Evolutionary conservation across 2,797 vertebrate species (phyloP).

Genomic region (Galago senegalensis): DNA sequence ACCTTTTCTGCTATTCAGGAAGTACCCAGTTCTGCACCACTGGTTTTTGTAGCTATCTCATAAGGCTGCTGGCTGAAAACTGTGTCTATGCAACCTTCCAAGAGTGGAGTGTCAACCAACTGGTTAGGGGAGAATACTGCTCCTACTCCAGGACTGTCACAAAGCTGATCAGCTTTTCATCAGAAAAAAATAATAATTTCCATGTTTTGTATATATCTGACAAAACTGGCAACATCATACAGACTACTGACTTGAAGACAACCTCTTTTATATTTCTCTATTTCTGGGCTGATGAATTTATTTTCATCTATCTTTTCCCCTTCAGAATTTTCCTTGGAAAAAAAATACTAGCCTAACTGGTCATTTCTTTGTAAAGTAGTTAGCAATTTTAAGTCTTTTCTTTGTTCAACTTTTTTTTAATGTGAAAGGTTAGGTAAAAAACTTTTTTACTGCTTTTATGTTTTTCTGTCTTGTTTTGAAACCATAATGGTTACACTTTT

Average conservation of each 20-base stretch:
- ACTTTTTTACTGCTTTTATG: slow-evolving; percentile 94
- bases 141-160: slow-evolving; percentile 93
- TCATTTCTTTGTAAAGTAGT: slow-evolving; percentile 95
- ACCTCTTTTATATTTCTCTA: slow-evolving; percentile 93
- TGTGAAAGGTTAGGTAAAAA: slow-evolving; percentile 94
- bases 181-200: slow-evolving; percentile 90
- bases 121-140: slow-evolving; percentile 93
- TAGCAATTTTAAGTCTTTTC: slow-evolving; percentile 95
- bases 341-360: slow-evolving; percentile 94
- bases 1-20: slow-evolving; percentile 99
- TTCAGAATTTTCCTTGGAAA: slow-evolving; percentile 91
- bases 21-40: slow-evolving; percentile 96
- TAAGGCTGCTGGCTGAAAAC: slow-evolving; percentile 99
- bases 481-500: slow-evolving; percentile 92
- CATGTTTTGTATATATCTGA: slow-evolving; percentile 97
- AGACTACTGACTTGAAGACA: slow-evolving; percentile 99
- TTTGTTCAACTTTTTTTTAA: slow-evolving; percentile 93
- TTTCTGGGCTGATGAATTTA: slow-evolving; percentile 94
- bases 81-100: slow-evolving; percentile 99
- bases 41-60: slow-evolving; percentile 97
- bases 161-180: slow-evolving; percentile 95
- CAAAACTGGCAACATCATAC: slow-evolving; percentile 96
- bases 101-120: slow-evolving; percentile 93
- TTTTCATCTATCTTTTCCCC: slow-evolving; percentile 90
- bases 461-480: slow-evolving; percentile 94